Conservation (phyloP, 2,113 vertebrate species). For the Turdus rufiventris region DNA sequence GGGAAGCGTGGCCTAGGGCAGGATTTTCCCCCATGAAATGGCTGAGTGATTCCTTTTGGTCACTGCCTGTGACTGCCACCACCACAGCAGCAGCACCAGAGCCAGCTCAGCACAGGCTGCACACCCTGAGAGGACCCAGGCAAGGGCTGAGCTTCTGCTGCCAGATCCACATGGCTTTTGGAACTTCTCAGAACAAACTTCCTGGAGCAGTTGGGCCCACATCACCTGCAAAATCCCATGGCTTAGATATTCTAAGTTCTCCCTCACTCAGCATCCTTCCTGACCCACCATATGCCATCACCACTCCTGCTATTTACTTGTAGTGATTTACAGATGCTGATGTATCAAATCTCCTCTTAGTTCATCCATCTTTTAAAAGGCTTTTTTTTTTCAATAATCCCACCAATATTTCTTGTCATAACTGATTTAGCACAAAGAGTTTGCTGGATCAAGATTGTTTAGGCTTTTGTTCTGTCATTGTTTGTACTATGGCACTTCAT, state of each 20-base stretch:
- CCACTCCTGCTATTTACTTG: background rate
- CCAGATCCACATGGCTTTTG: accelerated
- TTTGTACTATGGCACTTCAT: background rate
- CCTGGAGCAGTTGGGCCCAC: background rate
- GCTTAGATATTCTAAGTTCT: background rate
- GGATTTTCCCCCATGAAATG: background rate
- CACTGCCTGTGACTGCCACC: background rate
- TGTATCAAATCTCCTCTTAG: background rate
- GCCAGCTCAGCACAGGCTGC: background rate
- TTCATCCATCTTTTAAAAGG: background rate
- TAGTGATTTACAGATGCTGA: background rate
- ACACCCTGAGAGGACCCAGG: background rate
- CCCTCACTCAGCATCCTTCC: background rate
- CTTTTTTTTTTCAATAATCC: background rate
- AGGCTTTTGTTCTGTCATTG: background rate
- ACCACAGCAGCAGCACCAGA: background rate
- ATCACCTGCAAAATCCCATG: background rate
- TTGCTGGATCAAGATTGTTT: background rate
- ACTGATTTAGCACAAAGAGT: background rate
- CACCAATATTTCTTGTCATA: background rate
- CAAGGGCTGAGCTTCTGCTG: background rate
- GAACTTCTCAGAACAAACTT: background rate
- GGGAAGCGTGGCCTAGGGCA: background rate
- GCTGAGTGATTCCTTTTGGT: background rate
- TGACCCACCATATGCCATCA: background rate